Base-by-base conservation (phyloP, 2,113 vertebrate genomes). In the Ceyx cyanopectus region DNA sequence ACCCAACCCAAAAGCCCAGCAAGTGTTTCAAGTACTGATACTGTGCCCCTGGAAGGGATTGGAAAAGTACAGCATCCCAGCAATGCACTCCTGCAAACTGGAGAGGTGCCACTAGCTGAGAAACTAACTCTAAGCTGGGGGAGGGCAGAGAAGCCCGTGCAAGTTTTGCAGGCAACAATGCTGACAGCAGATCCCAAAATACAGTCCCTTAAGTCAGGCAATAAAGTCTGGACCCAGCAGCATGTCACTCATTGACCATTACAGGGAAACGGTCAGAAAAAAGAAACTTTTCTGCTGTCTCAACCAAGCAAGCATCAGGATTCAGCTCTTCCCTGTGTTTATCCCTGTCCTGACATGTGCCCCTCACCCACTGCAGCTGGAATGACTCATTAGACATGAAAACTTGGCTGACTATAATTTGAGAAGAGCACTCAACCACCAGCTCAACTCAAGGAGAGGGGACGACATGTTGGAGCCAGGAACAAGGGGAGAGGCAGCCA, bases 31-130 rank as follows among this genome's bases (percentile, higher is more conserved):
- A 72, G 60, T 24, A 58, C 61, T 61, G 56, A 70, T 41, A 54
- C 21, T 41, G 70, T 12, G 79, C 67, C 62, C 24, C 63, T 80
- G 57, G 58, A 94, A 95, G 81, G 40, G 74, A 46, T 0, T 66
- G 92, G 89, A 92, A 91, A 87, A 93, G 68, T 85, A 85, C 90
- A 91, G 66, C 74, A 53, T 85, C 92, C 77, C 89, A 90, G 78
- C 5, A n/a, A 89, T 61, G 70, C 53, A 50, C 81, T 62, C 85
- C 84, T 45, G 50, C 60, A 32, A 74, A 63, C 65, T 85, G 87
- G 85, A 81, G 41, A 77, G 50, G 1, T 89, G 94, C 90, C 87
- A 94, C 18, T n/a, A 57, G 58, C 73, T 60, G 43, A 70, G 40
- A 66, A 83, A 79, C 22, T 16, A 14, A 67, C 76, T 12, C 3